Percentiles rank a stretch among this genome's conserved stretches.
These are phyloP conservation scores for Heliconius cydno DNA, from an alignment of 2,888 invertebrate genomes.

Conservation along the genomic window DNA sequence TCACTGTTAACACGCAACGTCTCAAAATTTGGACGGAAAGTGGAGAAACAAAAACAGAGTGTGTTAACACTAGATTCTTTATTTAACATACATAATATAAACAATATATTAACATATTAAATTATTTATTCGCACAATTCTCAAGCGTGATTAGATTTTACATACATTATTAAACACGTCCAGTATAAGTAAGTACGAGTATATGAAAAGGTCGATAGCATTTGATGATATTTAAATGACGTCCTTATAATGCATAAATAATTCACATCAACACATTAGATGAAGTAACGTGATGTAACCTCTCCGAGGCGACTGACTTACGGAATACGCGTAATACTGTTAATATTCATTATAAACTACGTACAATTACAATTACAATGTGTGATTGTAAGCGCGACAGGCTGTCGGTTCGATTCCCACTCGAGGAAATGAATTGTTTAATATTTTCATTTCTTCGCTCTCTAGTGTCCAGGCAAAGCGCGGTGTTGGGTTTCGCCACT, in stretches of 20 bases:
- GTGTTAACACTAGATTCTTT: no score
- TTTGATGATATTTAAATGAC: conserved; percentile 69
- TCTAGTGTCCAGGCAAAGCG: no score
- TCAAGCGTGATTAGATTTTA: conserved; percentile 12
- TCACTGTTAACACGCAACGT: not conserved
- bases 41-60: not conserved
- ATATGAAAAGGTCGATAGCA: conserved; percentile 34
- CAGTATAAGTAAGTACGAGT: not conserved
- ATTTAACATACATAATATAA: not conserved
- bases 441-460: no score
- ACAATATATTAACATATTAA: not conserved
- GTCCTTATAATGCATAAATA: conserved; percentile 72
- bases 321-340: conserved; percentile 16
- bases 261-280: conserved; percentile 52
- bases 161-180: conserved; percentile 9
- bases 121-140: not conserved
- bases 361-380: not conserved
- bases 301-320: conserved; percentile 18
- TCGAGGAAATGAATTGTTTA: no score
- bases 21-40: not conserved
- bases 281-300: conserved; percentile 24
- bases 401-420: no score
- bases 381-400: no score
- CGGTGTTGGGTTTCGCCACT: no score
- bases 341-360: not conserved